Evolutionary conservation across 2,888 invertebrate genomes (phyloP).

Genomic region (Orthosia gracilis): DNA sequence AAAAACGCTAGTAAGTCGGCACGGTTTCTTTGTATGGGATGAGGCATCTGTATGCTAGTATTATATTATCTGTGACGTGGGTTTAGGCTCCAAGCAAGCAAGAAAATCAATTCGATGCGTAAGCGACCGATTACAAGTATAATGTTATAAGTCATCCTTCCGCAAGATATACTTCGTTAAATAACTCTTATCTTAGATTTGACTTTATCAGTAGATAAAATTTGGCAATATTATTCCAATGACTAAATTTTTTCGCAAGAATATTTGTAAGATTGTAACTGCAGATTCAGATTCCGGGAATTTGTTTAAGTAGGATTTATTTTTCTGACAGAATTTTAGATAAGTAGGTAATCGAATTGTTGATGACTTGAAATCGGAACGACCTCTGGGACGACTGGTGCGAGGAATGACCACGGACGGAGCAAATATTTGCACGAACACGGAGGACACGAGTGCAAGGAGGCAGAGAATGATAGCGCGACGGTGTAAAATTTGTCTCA

Average conservation of each 20-base stretch:
- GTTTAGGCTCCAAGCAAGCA: too few species aligned
- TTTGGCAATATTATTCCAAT: neutral
- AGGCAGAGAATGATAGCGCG: too few species aligned
- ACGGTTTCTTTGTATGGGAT: too few species aligned
- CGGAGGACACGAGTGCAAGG: too few species aligned
- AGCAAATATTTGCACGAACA: too few species aligned
- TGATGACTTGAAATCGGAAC: too few species aligned
- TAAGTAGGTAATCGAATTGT: too few species aligned
- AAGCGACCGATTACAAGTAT: neutral
- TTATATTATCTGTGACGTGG: rapidly evolving
- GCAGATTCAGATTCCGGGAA: neutral
- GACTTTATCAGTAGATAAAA: conserved; percentile 27
- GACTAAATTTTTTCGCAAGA: conserved; percentile 15
- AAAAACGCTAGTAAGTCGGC: too few species aligned
- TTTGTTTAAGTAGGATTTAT: neutral
- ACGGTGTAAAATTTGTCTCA: too few species aligned
- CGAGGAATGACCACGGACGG: too few species aligned
- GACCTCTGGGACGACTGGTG: too few species aligned
- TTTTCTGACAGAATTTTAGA: neutral
- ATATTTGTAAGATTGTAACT: conserved; percentile 12
- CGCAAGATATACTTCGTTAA: neutral
- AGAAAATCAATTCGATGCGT: neutral
- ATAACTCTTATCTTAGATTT: conserved; percentile 17
- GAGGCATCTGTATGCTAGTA: too few species aligned
- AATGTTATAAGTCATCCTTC: conserved; percentile 1